Base-by-base conservation (phyloP, 2,888 invertebrate species). In the Lithophane socia region DNA sequence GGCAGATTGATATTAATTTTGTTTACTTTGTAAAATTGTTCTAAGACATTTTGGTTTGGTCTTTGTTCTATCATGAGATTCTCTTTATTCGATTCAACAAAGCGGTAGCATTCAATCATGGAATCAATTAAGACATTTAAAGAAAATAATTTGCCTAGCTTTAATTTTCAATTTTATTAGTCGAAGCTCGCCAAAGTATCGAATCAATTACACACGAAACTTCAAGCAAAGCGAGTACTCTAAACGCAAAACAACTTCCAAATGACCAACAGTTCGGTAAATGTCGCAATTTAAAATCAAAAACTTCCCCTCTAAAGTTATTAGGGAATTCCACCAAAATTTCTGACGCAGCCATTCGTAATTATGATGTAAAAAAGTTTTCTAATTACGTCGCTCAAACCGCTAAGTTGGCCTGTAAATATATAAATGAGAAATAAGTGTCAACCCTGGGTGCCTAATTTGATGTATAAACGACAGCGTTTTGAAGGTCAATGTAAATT, bases 341-440 rank as follows among this genome's bases (percentile, higher is more conserved):
- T 81, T 80, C 77, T 78, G 88, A 75, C 84, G 84, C 82, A 80
- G 77, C 86, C 90, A 88, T 88, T 87, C 80, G 83, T 84, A 89
- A 89, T 91, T 90, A 89, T 82, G 84, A 83, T 82, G 85, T 86
- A 85, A 88, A 88, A 87, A 90, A 91, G 89, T 92, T 92, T 90
- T 86, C 89, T 91, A 91, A 93, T 93, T 91, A 92, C 83, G 80
- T 78, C 86, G 76, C 86, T 85, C 80, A 86, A 88, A 86, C 89
- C 87, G 83, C 88, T 87, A 88, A 91, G 86, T 89, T 89, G 85
- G 86, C 86, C 88, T 85, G 86, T 87, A 87, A 92, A 93, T 91
- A 88, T 90, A 91, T 88, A 87, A 90, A 87, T 80, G 87, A 84
- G 71, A 89, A 90, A 89, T 87, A 80, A 88, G 77, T 85, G 78